These are phyloP conservation scores for Tylochromis polylepis DNA, from an alignment of 2,113 vertebrate species.

Conservation along the genomic window DNA sequence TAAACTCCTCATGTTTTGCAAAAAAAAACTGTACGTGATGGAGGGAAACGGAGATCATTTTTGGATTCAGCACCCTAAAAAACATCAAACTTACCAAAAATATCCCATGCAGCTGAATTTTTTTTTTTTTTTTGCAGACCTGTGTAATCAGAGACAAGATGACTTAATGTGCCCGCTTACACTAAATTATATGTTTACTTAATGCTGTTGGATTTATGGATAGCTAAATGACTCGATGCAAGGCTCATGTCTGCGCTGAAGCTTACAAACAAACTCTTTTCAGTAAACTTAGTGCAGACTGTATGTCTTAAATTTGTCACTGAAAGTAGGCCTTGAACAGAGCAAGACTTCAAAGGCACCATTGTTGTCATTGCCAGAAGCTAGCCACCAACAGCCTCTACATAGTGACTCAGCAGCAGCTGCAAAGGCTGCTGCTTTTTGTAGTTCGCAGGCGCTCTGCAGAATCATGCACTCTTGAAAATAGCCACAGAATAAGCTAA, in stretches of 20 bases:
- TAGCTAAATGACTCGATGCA: background rate
- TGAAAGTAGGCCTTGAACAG: background rate
- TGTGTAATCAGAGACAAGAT: background rate
- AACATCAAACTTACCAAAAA: no score
- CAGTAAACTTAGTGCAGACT: background rate
- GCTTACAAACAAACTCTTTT: background rate
- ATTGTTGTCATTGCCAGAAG: constrained; percentile 1
- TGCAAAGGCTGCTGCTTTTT: constrained; percentile 30
- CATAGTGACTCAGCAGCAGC: constrained; percentile 47
- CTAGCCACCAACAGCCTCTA: background rate
- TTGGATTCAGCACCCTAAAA: no score
- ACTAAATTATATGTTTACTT: background rate
- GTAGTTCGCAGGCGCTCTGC: constrained; percentile 2
- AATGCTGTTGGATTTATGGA: background rate
- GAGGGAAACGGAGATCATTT: no score
- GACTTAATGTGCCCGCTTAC: background rate
- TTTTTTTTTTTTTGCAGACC: no score
- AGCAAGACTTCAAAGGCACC: background rate
- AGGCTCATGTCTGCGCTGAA: background rate
- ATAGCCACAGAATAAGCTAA: constrained; percentile 39
- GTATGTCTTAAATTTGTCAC: background rate
- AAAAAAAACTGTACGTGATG: no score
- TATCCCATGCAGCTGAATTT: no score
- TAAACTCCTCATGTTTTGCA: no score
- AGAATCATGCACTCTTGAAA: constrained; percentile 36